Conservation (phyloP, 2,888 invertebrate species). For the Megastigmus dorsalis region DNA sequence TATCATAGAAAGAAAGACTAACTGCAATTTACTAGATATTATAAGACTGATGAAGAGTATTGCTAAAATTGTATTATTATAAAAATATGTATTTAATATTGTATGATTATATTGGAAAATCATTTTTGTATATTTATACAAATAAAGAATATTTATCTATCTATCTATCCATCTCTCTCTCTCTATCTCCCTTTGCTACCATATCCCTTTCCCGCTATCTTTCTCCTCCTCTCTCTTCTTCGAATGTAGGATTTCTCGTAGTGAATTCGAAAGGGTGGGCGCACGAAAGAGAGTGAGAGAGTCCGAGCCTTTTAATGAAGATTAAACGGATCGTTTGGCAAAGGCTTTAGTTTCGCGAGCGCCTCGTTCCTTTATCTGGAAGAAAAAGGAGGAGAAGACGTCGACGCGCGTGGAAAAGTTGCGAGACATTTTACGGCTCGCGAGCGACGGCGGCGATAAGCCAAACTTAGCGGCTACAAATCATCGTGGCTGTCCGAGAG, state of each 20-base stretch:
- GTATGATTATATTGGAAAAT: too few species aligned
- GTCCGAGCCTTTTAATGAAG: slow-evolving; percentile 59
- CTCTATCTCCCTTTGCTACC: too few species aligned
- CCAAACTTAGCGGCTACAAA: slow-evolving; percentile 32
- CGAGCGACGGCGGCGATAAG: too few species aligned
- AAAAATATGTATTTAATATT: too few species aligned
- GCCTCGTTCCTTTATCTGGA: background rate
- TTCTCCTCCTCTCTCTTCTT: slow-evolving; percentile 1
- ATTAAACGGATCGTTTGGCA: slow-evolving; percentile 55
- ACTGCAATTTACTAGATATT: too few species aligned
- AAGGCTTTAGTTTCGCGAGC: slow-evolving; percentile 26
- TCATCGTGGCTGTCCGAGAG: slow-evolving; percentile 24
- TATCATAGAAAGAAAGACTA: too few species aligned
- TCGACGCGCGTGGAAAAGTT: slow-evolving; percentile 12
- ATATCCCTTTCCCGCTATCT: slow-evolving; percentile 34
- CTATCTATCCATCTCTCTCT: too few species aligned
- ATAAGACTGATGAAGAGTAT: too few species aligned
- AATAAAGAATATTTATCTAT: too few species aligned
- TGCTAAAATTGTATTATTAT: too few species aligned
- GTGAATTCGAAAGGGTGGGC: slow-evolving; percentile 11
- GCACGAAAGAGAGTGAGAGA: too few species aligned
- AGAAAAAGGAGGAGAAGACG: background rate
- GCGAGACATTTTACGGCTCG: background rate
- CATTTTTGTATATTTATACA: too few species aligned
- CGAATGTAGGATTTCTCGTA: background rate